These are phyloP conservation scores for Halictus rubicundus DNA, from an alignment of 1,140 invertebrate species.

Conservation along the genomic window DNA sequence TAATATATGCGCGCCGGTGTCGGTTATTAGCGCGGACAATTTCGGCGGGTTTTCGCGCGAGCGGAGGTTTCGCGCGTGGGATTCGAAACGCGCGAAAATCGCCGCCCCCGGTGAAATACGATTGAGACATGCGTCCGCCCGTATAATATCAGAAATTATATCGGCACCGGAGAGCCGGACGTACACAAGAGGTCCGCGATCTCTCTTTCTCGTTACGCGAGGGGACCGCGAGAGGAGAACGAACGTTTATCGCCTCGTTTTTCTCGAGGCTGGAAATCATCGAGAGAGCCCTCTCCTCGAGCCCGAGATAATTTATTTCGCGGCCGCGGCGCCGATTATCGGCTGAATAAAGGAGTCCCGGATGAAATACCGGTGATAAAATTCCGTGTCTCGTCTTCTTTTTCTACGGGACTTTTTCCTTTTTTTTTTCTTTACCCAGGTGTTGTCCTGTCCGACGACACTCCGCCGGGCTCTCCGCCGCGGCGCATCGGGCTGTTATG, in stretches of 20 bases:
- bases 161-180: background rate
- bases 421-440: background rate
- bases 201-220: conserved; percentile 20
- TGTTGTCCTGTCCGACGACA: no score
- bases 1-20: background rate
- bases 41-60: background rate
- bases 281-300: background rate
- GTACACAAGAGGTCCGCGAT: background rate
- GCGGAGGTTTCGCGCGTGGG: background rate
- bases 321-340: conserved; percentile 5
- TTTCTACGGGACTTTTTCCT: background rate
- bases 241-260: conserved; percentile 22
- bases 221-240: no score
- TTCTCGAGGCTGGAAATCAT: conserved; percentile 10
- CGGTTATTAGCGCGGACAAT: conserved; percentile 1
- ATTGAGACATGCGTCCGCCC: background rate
- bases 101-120: background rate
- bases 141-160: background rate
- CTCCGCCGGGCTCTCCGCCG: background rate
- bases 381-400: background rate
- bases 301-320: conserved; percentile 2
- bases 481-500: conserved; percentile 11
- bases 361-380: conserved; percentile 16
- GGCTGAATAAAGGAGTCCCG: background rate
- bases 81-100: conserved; percentile 11